A percentile compares a stretch with the other conserved stretches of the same genome.
Evolutionary conservation across 2,797 vertebrate genomes (phyloP).

Genomic region (Artibeus lituratus): DNA sequence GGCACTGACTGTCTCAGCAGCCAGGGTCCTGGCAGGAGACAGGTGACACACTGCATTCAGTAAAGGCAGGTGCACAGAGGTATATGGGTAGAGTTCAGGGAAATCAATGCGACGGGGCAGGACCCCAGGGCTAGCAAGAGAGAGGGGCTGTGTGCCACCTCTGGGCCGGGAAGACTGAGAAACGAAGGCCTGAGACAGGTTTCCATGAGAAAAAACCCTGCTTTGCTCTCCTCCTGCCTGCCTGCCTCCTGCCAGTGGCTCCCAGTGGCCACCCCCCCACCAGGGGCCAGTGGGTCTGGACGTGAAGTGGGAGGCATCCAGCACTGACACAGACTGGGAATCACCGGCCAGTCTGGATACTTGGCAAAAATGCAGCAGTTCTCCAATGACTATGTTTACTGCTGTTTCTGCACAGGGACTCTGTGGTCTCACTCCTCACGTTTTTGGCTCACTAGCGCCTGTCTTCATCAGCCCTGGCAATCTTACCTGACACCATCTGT

Average conservation of each 20-base stretch:
- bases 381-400: background rate
- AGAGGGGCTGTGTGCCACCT: background rate
- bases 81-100: background rate
- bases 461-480: background rate
- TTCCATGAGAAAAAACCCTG: background rate
- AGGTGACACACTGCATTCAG: background rate
- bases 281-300: background rate
- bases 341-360: background rate
- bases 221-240: background rate
- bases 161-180: background rate
- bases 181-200: background rate
- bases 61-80: background rate
- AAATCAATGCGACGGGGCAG: background rate
- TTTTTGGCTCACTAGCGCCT: background rate
- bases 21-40: background rate
- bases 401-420: background rate
- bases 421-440: background rate
- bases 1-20: background rate
- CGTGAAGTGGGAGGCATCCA: background rate
- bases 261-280: background rate
- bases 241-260: background rate
- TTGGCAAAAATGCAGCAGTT: background rate
- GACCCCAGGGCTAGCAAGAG: background rate
- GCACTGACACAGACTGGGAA: rapidly evolving
- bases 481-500: background rate